A percentile compares a stretch with the other conserved stretches of the same genome.
These are phyloP conservation scores for Carposina sasakii DNA, from an alignment of 1,140 invertebrate genomes.

Conservation along the genomic window DNA sequence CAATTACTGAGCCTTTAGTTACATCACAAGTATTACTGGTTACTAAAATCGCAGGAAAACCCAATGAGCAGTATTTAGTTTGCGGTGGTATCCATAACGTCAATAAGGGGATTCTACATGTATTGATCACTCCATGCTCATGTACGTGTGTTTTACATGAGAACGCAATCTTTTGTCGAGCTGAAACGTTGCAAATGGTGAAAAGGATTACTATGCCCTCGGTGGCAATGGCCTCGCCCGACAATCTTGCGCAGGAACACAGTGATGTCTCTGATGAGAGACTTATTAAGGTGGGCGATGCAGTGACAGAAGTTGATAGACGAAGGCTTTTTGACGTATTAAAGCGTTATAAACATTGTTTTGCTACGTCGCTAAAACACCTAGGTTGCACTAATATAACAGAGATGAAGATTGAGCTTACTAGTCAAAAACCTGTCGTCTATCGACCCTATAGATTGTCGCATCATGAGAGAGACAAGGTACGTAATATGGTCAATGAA, in stretches of 20 bases:
- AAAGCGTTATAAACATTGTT: slow-evolving; percentile 22
- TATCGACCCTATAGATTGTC: slow-evolving; percentile 10
- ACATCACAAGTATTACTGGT: not conserved
- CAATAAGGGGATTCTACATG: not conserved
- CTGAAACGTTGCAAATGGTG: not conserved
- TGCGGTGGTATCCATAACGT: not conserved
- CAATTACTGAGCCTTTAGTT: not conserved
- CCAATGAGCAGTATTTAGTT: not conserved
- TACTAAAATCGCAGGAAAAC: not conserved
- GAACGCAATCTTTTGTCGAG: not conserved
- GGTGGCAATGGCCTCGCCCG: not conserved
- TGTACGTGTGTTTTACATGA: not conserved
- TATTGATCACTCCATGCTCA: not conserved
- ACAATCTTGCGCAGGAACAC: not conserved
- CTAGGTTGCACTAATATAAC: slow-evolving; percentile 13
- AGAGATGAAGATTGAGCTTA: slow-evolving; percentile 21
- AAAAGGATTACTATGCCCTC: not conserved
- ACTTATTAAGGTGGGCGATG: not conserved
- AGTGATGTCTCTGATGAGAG: not conserved
- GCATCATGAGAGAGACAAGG: slow-evolving; percentile 5
- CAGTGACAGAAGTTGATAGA: not conserved
- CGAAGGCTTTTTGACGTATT: not conserved
- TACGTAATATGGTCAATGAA: slow-evolving; percentile 16
- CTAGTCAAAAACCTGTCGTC: slow-evolving; percentile 16
- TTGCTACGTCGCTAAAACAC: slow-evolving; percentile 20